Evolutionary conservation across 2,113 vertebrate genomes (phyloP).

Genomic region (Gymnogyps californianus): DNA sequence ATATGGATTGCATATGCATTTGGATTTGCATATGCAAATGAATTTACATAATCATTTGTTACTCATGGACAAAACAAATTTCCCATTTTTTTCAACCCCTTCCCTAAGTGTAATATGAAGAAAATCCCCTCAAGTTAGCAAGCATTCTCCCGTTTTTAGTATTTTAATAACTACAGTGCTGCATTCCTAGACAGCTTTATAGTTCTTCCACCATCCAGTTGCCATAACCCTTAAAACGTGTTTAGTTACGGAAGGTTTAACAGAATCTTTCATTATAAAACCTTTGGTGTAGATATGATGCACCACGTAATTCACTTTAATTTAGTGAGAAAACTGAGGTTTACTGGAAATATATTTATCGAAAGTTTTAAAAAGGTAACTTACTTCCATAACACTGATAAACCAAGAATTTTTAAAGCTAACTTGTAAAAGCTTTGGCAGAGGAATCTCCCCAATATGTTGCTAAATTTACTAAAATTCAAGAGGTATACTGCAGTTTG

Average conservation of each 20-base stretch:
- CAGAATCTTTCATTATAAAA: neutral
- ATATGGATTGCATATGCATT: no score
- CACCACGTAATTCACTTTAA: neutral
- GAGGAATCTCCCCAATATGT: neutral
- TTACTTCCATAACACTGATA: neutral
- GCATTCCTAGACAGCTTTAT: neutral
- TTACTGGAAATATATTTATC: neutral
- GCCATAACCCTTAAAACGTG: neutral
- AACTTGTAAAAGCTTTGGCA: neutral
- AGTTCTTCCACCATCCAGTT: neutral
- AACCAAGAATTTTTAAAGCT: neutral
- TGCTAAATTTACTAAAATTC: neutral
- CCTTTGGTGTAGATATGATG: neutral
- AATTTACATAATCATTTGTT: neutral
- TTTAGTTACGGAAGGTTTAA: neutral
- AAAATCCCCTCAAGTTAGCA: neutral
- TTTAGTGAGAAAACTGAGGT: neutral
- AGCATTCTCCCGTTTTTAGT: neutral
- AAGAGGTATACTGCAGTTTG: neutral
- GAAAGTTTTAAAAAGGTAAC: neutral
- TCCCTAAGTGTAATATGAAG: neutral
- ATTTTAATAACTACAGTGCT: neutral
- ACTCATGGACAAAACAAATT: neutral
- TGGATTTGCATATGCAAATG: no score
- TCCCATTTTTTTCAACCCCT: neutral